These are phyloP conservation scores for Pseudochirops corinnae DNA, from an alignment of 2,797 vertebrate genomes.

Conservation along the genomic window DNA sequence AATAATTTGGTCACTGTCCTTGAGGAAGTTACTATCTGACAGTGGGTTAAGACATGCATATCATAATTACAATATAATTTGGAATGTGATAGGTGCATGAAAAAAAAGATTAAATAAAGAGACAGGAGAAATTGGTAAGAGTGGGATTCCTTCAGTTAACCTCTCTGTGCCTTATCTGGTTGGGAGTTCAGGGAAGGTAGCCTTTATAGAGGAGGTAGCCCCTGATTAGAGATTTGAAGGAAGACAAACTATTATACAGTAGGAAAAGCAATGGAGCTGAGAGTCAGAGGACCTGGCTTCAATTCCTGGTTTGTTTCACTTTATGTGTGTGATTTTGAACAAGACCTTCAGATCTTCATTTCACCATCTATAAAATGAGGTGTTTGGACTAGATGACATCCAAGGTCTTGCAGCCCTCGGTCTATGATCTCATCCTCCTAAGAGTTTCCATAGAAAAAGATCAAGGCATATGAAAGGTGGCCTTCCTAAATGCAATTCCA, in stretches of 20 bases:
- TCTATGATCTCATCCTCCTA: background rate
- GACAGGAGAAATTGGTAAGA: background rate
- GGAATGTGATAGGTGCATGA: background rate
- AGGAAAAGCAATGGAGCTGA: background rate
- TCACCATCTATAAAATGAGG: background rate
- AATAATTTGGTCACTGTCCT: background rate
- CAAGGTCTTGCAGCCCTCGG: background rate
- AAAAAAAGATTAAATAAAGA: too few species aligned
- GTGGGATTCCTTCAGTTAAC: background rate
- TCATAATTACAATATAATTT: background rate
- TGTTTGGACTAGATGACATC: background rate
- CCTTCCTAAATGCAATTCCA: background rate
- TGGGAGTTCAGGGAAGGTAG: background rate
- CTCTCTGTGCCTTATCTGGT: background rate
- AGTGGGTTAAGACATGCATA: background rate
- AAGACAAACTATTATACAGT: background rate
- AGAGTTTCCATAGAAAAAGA: background rate
- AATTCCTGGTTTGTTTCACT: background rate
- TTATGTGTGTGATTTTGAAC: background rate
- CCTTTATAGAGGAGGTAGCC: background rate
- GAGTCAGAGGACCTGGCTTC: background rate
- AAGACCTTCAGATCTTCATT: background rate
- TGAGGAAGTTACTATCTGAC: background rate
- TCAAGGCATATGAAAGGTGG: background rate
- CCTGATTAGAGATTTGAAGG: background rate